A percentile compares a stretch with the other conserved stretches of the same genome.
Conservation (phyloP, 2,888 invertebrate genomes). For the Spatulosminthurus flaviceps region DNA sequence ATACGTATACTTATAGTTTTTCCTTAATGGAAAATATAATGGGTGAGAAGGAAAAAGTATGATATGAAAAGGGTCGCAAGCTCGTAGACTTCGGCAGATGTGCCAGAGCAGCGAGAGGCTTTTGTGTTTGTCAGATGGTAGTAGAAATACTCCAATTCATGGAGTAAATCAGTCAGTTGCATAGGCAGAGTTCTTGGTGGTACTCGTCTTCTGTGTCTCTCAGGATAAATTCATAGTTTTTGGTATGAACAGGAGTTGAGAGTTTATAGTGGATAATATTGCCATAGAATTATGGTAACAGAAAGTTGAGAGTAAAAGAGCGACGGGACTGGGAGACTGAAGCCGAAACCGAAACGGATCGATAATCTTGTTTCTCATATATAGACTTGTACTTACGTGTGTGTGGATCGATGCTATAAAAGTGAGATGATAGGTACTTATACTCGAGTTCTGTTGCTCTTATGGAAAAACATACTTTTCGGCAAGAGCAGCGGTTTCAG, state of each 20-base stretch:
- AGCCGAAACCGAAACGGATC: slow-evolving; percentile 37
- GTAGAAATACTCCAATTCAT: slow-evolving; percentile 18
- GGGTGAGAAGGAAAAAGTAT: background rate
- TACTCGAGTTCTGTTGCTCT: background rate
- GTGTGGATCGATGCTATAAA: slow-evolving; percentile 38
- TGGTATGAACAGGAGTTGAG: background rate
- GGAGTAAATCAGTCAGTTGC: slow-evolving; percentile 10
- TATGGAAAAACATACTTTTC: slow-evolving; percentile 1
- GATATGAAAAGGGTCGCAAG: slow-evolving; percentile 8
- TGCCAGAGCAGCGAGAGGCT: background rate
- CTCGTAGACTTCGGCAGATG: background rate
- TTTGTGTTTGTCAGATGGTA: background rate
- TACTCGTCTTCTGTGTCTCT: background rate
- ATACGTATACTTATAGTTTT: background rate
- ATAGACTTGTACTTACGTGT: too few relatives aligned
- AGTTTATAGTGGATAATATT: slow-evolving; percentile 11
- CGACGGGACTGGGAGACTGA: slow-evolving; percentile 19
- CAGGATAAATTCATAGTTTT: background rate
- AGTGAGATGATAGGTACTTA: background rate
- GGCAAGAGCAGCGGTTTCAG: slow-evolving; percentile 14
- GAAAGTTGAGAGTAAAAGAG: background rate
- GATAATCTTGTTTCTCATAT: slow-evolving; percentile 40
- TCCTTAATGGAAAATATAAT: slow-evolving; percentile 9
- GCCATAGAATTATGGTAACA: slow-evolving; percentile 12
- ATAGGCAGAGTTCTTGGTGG: background rate